Conservation (phyloP, 1,140 invertebrate genomes). For the Uloborus diversus region DNA sequence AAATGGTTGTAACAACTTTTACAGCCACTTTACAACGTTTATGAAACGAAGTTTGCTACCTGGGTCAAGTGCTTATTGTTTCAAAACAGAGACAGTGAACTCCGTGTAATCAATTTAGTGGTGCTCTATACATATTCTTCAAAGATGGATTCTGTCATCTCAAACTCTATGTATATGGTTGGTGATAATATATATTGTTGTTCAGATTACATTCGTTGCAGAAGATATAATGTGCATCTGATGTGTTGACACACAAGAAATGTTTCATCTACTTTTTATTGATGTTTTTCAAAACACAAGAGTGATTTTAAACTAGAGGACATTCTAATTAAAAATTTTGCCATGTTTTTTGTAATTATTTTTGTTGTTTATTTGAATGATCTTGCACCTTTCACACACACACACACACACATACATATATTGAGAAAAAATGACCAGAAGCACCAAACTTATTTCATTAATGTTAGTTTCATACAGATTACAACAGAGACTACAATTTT, state of each 20-base stretch:
- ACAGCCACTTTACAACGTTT: too few species aligned
- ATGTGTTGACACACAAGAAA: constrained; percentile 17
- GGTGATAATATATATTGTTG: constrained; percentile 55
- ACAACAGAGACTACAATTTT: too few species aligned
- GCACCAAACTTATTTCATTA: too few species aligned
- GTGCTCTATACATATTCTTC: constrained; percentile 46
- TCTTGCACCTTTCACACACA: too few species aligned
- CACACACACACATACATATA: too few species aligned
- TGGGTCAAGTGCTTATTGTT: constrained; percentile 54
- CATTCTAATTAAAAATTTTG: constrained; percentile 46
- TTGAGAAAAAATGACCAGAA: too few species aligned
- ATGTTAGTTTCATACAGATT: too few species aligned
- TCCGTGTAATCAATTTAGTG: constrained; percentile 54
- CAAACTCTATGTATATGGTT: constrained; percentile 42
- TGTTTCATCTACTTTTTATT: constrained; percentile 47
- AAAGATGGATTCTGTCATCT: not conserved
- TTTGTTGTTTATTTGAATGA: too few species aligned
- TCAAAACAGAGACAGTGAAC: constrained; percentile 25
- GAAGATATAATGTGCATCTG: constrained; percentile 36
- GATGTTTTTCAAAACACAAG: constrained; percentile 51
- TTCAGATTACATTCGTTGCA: constrained; percentile 42
- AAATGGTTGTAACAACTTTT: too few species aligned
- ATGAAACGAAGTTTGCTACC: too few species aligned
- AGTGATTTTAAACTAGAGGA: constrained; percentile 46
- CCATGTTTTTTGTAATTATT: constrained; percentile 43